Evolutionary conservation across 2,797 vertebrate species (phyloP).

Genomic region (Phataginus tetradactyla): DNA sequence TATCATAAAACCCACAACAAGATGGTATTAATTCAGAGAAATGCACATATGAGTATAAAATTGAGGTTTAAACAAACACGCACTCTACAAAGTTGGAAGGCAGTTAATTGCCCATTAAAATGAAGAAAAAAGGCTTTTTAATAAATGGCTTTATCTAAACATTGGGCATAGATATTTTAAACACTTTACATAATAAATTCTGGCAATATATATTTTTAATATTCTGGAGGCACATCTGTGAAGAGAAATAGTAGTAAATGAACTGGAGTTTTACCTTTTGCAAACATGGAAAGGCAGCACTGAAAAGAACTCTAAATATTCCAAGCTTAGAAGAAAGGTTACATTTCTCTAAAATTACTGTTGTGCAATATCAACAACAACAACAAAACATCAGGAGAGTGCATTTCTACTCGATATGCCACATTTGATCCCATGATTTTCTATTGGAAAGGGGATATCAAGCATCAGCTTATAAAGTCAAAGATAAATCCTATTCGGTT

Average conservation of each 20-base stretch:
- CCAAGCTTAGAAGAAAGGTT: slow-evolving; percentile 25
- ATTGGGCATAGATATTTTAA: background rate
- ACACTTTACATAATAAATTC: background rate
- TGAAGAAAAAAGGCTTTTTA: background rate
- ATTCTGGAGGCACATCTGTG: background rate
- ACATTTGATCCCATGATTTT: background rate
- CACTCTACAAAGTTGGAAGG: background rate
- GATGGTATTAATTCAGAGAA: background rate
- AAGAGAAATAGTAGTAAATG: slow-evolving; percentile 7
- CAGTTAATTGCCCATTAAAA: background rate
- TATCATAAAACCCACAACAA: background rate
- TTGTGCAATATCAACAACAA: background rate
- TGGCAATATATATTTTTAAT: background rate
- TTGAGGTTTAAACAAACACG: background rate
- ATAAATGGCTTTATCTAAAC: slow-evolving; percentile 25
- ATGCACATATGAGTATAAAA: background rate
- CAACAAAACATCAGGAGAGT: background rate
- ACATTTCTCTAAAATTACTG: background rate
- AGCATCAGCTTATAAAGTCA: background rate
- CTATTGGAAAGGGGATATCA: background rate
- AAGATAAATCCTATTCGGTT: background rate
- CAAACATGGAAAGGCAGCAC: background rate
- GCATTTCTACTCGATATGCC: background rate
- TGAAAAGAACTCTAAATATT: background rate
- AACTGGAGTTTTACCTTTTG: slow-evolving; percentile 44